Conservation (phyloP, 2,113 vertebrate genomes). For the Lampris megalopsis region DNA sequence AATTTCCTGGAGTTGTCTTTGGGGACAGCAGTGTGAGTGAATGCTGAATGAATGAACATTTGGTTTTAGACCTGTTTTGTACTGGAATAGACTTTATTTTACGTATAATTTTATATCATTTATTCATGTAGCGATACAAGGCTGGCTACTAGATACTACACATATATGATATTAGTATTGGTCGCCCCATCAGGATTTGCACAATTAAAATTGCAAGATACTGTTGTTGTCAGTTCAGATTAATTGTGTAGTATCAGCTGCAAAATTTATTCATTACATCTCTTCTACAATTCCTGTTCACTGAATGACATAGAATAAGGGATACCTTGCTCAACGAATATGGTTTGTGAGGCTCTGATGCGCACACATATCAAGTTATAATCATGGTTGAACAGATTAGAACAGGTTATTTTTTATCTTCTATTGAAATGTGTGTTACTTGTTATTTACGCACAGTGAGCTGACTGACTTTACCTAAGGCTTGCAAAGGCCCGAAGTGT, state of each 20-base stretch:
- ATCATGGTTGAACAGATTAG: constrained; percentile 20
- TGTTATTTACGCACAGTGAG: background rate
- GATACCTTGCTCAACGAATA: constrained; percentile 18
- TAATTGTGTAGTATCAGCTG: background rate
- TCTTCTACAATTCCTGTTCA: constrained; percentile 14
- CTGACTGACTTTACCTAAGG: constrained; percentile 8
- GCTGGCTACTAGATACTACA: constrained; percentile 9
- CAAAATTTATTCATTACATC: background rate
- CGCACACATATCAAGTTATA: background rate
- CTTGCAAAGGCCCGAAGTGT: background rate
- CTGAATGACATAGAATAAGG: background rate
- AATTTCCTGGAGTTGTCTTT: constrained; percentile 22
- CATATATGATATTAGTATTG: background rate
- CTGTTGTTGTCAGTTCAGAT: background rate
- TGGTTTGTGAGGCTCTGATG: background rate
- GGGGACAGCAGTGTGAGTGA: background rate
- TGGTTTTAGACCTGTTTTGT: background rate
- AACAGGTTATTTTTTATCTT: constrained; percentile 20
- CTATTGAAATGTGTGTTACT: constrained; percentile 20
- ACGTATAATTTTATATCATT: background rate
- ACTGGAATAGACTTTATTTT: background rate
- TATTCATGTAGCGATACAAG: background rate
- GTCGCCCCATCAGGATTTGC: constrained; percentile 21
- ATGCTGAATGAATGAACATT: background rate
- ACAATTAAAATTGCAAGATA: constrained; percentile 4